Evolutionary conservation across 2,797 vertebrate species (phyloP).

Genomic region (Ciconia nigra): DNA sequence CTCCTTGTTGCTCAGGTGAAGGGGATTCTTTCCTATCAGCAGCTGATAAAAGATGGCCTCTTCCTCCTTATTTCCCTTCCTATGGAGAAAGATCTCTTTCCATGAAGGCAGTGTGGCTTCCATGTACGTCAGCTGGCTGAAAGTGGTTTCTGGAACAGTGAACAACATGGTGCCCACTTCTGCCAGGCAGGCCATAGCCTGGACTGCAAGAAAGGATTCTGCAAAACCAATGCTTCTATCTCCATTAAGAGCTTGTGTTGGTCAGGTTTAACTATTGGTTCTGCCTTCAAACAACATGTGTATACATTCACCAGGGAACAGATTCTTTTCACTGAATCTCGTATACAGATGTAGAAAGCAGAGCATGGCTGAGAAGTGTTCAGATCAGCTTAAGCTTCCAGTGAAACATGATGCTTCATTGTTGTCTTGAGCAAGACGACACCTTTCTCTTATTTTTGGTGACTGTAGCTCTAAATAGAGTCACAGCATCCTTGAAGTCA

Average conservation of each 20-base stretch:
- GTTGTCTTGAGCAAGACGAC: not conserved
- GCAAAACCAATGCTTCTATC: not conserved
- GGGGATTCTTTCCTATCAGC: not conserved
- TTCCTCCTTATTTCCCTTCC: not conserved
- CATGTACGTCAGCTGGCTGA: not conserved
- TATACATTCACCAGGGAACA: not conserved
- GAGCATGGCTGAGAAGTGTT: not conserved
- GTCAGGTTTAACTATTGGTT: not conserved
- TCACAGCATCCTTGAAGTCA: not conserved
- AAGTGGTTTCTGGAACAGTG: not conserved
- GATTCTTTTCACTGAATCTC: not conserved
- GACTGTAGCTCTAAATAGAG: not conserved
- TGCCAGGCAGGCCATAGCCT: not conserved
- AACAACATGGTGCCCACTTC: not conserved
- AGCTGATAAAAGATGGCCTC: not conserved
- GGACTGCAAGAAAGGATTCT: not conserved
- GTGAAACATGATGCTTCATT: not conserved
- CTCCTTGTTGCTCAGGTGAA: not conserved
- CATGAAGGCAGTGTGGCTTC: not conserved
- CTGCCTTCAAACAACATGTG: not conserved
- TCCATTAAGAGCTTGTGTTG: not conserved
- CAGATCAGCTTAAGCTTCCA: not conserved
- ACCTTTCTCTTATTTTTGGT: not conserved
- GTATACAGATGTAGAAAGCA: not conserved
- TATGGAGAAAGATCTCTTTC: not conserved